These are phyloP conservation scores for Hydrochoerus hydrochaeris DNA, from an alignment of 2,113 vertebrate species.

Conservation along the genomic window DNA sequence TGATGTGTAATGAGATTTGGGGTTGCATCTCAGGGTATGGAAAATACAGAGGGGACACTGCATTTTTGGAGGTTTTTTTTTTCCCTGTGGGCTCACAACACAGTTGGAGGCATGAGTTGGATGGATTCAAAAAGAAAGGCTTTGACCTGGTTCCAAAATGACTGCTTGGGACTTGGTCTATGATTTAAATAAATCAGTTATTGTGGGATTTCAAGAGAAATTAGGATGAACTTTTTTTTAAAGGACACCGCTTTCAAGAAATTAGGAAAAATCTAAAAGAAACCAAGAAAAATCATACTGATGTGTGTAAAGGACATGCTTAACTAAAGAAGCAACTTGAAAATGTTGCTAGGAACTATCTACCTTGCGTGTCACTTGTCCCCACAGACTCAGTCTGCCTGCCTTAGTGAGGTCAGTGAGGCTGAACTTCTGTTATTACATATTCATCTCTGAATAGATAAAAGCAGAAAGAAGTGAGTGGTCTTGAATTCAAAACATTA, in stretches of 20 bases:
- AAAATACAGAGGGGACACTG: not conserved
- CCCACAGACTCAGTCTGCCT: not conserved
- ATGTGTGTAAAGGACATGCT: not conserved
- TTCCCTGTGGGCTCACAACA: not conserved
- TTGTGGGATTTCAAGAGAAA: not conserved
- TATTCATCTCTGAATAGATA: not conserved
- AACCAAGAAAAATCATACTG: not conserved
- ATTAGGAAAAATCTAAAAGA: not conserved
- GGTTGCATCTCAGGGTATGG: not conserved
- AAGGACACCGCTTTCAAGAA: not conserved
- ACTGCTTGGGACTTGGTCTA: not conserved
- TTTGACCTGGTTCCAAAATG: not conserved
- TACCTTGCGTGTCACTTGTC: not conserved
- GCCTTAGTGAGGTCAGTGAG: not conserved
- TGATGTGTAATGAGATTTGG: not conserved
- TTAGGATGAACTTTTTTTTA: not conserved
- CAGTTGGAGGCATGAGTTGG: not conserved
- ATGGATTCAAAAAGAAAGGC: not conserved
- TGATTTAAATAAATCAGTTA: not conserved
- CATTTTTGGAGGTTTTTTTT: not conserved
- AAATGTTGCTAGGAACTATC: not conserved
- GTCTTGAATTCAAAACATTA: not conserved
- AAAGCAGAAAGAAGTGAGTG: not conserved
- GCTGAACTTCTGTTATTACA: not conserved
- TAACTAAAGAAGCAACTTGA: not conserved